Percentiles rank a stretch among this genome's conserved stretches.
phyloP scores from a whole-genome alignment of 2,113 vertebrate genomes.

The Dicaeum eximium region DNA sequence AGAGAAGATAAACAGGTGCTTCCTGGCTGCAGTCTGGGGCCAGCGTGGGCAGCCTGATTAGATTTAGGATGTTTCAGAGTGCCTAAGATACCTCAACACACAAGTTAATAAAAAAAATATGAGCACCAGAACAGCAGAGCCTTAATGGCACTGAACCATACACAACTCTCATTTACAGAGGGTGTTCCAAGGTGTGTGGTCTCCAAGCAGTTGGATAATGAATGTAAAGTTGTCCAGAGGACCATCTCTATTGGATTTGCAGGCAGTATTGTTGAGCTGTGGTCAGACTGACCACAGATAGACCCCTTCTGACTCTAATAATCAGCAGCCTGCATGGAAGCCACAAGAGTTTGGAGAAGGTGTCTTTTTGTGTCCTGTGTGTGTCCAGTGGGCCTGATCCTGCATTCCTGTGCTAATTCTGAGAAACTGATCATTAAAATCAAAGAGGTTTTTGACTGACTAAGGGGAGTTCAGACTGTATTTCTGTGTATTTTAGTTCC shows the following conservation, averaged over 20 bases:
- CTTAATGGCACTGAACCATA: neutral
- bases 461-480: neutral
- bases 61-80: neutral
- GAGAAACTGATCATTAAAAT: neutral
- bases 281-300: neutral
- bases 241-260: neutral
- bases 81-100: neutral
- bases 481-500: neutral
- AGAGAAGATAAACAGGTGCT: neutral
- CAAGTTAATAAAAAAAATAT: neutral
- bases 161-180: neutral
- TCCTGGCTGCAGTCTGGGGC: neutral
- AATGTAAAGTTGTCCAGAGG: neutral
- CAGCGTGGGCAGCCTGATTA: neutral
- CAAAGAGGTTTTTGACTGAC: neutral
- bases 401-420: neutral
- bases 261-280: neutral
- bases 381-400: neutral
- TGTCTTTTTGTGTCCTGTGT: neutral
- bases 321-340: neutral
- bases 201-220: neutral
- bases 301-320: neutral
- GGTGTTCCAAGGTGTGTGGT: neutral
- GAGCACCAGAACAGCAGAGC: neutral
- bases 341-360: neutral